These are phyloP conservation scores for Anthophora plumipes DNA, from an alignment of 2,888 invertebrate species.

Conservation along the genomic window DNA sequence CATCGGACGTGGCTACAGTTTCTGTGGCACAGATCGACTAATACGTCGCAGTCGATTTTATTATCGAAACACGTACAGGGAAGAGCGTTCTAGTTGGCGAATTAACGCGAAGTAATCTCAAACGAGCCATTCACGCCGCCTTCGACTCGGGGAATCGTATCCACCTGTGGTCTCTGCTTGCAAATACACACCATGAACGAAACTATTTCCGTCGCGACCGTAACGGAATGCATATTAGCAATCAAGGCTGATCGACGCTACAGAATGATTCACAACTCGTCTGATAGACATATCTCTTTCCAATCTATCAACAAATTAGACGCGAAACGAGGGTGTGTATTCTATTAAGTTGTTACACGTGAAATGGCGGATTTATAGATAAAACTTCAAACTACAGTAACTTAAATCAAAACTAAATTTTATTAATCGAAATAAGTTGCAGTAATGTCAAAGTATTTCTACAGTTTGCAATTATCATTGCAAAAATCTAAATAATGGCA, in stretches of 20 bases:
- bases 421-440: too few relatives aligned
- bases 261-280: slow-evolving; percentile 13
- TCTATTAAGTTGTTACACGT: too few relatives aligned
- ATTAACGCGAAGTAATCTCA: slow-evolving; percentile 44
- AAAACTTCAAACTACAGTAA: too few relatives aligned
- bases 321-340: background rate
- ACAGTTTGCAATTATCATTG: too few relatives aligned
- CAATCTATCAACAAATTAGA: too few relatives aligned
- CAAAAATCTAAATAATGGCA: too few relatives aligned
- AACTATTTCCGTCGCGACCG: slow-evolving; percentile 40
- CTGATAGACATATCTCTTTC: too few relatives aligned
- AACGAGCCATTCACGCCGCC: slow-evolving; percentile 38
- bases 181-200: slow-evolving; percentile 34
- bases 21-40: too few relatives aligned
- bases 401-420: too few relatives aligned
- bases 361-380: too few relatives aligned
- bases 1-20: background rate
- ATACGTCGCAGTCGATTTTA: slow-evolving; percentile 15
- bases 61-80: slow-evolving; percentile 26
- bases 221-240: slow-evolving; percentile 51
- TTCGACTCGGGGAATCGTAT: slow-evolving; percentile 20
- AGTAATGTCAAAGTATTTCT: too few relatives aligned
- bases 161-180: slow-evolving; percentile 50
- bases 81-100: slow-evolving; percentile 13
- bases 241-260: slow-evolving; percentile 36